Conservation (phyloP, 1,140 invertebrate species). For the Microplitis mediator region DNA sequence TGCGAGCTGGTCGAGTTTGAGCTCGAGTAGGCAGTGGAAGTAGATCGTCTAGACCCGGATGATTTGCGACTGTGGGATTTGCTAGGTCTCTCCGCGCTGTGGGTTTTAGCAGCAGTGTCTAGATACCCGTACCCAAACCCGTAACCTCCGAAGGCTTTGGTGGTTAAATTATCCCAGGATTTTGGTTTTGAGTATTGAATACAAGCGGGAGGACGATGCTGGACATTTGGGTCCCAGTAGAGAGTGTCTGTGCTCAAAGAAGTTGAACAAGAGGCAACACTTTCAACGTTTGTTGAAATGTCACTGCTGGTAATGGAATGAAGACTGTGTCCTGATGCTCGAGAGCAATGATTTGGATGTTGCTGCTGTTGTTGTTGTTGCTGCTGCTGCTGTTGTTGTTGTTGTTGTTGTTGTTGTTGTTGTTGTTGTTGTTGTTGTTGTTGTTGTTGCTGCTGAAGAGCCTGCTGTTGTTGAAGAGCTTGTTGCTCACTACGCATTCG, state of each 20-base stretch:
- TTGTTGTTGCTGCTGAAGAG: too few relatives aligned
- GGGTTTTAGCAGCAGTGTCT: conserved; percentile 68
- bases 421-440: conserved; percentile 34
- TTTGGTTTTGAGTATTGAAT: conserved; percentile 77
- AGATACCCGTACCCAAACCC: conserved; percentile 84
- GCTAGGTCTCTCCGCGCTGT: conserved; percentile 61
- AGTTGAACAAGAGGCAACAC: conserved; percentile 78
- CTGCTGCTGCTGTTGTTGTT: conserved; percentile 40
- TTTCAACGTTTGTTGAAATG: conserved; percentile 66
- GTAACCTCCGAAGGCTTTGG: conserved; percentile 81
- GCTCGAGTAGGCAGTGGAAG: conserved; percentile 39
- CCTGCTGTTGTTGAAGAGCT: conserved; percentile 45
- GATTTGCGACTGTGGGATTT: conserved; percentile 61
- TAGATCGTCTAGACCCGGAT: conserved; percentile 59
- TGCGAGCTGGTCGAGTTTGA: conserved; percentile 35
- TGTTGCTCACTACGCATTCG: conserved; percentile 50
- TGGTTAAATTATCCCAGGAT: conserved; percentile 86
- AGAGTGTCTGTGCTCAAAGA: conserved; percentile 83
- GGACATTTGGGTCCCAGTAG: conserved; percentile 75
- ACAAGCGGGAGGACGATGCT: conserved; percentile 62
- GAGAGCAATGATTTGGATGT: conserved; percentile 45
- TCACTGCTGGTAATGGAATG: conserved; percentile 81
- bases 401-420: conserved; percentile 36
- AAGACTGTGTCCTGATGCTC: conserved; percentile 76
- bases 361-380: conserved; percentile 41